phyloP scores from a whole-genome alignment of 2,888 invertebrate species.

The Molorchus minor region DNA sequence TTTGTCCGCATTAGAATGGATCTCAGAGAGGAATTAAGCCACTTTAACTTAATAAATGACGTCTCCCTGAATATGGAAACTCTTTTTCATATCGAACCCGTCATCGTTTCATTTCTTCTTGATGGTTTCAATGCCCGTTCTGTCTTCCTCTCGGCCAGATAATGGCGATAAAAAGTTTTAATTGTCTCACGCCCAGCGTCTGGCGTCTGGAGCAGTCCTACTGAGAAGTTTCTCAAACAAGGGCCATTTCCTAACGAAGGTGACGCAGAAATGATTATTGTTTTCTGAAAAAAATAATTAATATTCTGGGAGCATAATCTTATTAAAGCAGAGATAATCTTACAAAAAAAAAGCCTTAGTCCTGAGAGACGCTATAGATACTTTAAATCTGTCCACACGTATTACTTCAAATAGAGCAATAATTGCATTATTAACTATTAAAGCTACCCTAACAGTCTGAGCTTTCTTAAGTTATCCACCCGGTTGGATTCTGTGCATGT shows the following conservation, averaged over 20 bases:
- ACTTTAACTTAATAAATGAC: conserved; percentile 49
- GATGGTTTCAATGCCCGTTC: conserved; percentile 28
- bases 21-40: conserved; percentile 49
- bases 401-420: no score
- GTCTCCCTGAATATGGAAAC: conserved; percentile 50
- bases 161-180: conserved; percentile 42
- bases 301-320: no score
- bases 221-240: neutral
- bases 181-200: conserved; percentile 36
- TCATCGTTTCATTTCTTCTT: conserved; percentile 43
- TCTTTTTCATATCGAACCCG: conserved; percentile 44
- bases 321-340: no score
- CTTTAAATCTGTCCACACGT: no score
- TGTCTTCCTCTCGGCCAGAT: conserved; percentile 30
- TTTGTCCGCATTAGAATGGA: conserved; percentile 46
- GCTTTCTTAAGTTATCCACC: no score
- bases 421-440: no score
- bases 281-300: no score
- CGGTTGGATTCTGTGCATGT: no score
- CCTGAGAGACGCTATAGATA: no score
- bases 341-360: no score
- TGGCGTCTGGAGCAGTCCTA: conserved; percentile 4
- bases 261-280: neutral
- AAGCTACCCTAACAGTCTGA: no score
- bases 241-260: neutral